Percentiles rank a stretch among this genome's conserved stretches.
Conservation (phyloP, 1,140 invertebrate genomes). For the Pteromalus puparum region DNA sequence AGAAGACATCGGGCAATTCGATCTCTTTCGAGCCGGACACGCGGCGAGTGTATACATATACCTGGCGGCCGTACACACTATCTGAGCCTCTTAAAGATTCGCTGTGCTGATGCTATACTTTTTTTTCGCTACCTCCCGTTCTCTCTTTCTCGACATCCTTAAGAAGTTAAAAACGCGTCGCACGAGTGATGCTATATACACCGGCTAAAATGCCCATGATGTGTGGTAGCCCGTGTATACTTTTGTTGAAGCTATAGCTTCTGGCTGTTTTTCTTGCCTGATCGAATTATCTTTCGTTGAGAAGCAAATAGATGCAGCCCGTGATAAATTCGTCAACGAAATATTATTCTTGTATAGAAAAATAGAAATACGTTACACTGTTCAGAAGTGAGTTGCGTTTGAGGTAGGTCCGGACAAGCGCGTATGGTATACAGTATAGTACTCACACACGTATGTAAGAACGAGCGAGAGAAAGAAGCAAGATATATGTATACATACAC, state of each 20-base stretch:
- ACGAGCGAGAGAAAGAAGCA: not conserved
- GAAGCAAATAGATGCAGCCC: too few species aligned
- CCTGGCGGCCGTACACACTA: constrained; percentile 58
- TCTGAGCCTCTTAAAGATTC: constrained; percentile 70
- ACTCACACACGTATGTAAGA: not conserved
- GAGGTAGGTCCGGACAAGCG: not conserved
- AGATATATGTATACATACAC: not conserved
- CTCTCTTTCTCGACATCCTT: constrained; percentile 44
- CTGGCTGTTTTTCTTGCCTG: too few species aligned
- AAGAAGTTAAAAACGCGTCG: constrained; percentile 45
- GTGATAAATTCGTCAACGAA: too few species aligned
- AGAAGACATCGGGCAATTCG: constrained; percentile 71
- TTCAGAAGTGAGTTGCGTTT: not conserved
- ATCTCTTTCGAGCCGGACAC: constrained; percentile 72
- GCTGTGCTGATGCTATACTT: not conserved
- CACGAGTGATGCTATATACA: not conserved
- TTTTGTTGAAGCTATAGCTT: not conserved
- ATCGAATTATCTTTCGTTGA: too few species aligned
- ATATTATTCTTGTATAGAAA: not conserved
- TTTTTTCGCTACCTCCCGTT: not conserved
- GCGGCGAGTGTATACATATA: constrained; percentile 65
- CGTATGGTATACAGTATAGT: not conserved
- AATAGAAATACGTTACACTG: not conserved
- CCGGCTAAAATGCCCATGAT: not conserved
- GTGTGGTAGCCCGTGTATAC: not conserved